Base-by-base conservation (phyloP, 2,888 invertebrate genomes). In the Ophioninae sp. region DNA sequence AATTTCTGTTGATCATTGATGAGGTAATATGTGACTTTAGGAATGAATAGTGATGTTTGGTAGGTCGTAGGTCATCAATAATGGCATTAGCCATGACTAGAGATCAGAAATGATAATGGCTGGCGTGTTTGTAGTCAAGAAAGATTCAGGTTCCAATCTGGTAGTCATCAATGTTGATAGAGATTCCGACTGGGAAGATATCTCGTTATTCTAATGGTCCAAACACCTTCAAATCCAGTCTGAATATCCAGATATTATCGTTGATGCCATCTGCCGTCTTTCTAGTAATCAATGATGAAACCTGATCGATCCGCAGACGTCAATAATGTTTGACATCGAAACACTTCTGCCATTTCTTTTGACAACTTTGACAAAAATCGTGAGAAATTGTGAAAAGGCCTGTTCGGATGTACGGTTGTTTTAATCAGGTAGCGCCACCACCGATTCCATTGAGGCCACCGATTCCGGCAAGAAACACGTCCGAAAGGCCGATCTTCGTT, bases 371-470 rank as follows among this genome's bases (percentile, higher is more conserved):
- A 17, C 5, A 50, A 13, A 17, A 50, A 17, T 17, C 17, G 50
- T 17, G 6, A 30, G 10, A 30, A 7, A 56, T n/a, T 44, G 7
- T 7, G 6, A 0, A 65, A 61, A 65, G 61, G 50, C 17, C 50
- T 7, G 74, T 73, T 20, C 39, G n/a, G 62, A 39, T 70, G 39
- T 61, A 67, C 70, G 50, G 57, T 61, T 67, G 41, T 79, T 78
- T 74, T 17, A 64, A 81, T 65, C 85, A 91, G 91, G 90, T 90
- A 81, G 89, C 90, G 83, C 93, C 93, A 61, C 94, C 94, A 8
- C 93, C 94, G 74, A 93, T 94, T 79, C 94, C 94, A 41, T 86
- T 92, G 84, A 91, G 94, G 85, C 93, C 94, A 69, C 94, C 94
- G 62, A 94, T 94, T 62, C 94, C 94, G 62, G 94, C 94, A 87